A percentile compares a stretch with the other conserved stretches of the same genome.
Evolutionary conservation across 2,113 vertebrate species (phyloP).

Genomic region (Microtus oregoni): DNA sequence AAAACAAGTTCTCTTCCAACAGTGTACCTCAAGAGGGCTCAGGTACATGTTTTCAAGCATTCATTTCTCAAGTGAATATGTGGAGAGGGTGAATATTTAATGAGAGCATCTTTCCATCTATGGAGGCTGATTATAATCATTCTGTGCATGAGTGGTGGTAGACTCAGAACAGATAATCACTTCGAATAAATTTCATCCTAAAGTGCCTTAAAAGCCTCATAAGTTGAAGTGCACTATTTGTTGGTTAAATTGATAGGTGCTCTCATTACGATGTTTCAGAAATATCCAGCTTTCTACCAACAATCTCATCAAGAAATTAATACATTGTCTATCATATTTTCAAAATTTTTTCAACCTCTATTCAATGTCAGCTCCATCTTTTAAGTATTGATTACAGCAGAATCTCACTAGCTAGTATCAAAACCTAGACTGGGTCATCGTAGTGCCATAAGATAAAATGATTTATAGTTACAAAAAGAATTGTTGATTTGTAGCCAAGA

Average conservation of each 20-base stretch:
- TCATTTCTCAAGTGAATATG: background rate
- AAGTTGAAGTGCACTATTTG: background rate
- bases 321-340: background rate
- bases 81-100: background rate
- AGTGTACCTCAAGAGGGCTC: background rate
- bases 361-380: background rate
- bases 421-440: background rate
- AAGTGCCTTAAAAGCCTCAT: background rate
- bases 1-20: background rate
- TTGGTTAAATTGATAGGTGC: background rate
- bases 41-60: background rate
- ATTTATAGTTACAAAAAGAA: slow-evolving; percentile 20
- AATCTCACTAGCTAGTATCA: background rate
- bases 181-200: background rate
- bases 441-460: background rate
- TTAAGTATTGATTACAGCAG: background rate
- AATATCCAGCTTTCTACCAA: background rate
- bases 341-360: background rate
- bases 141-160: background rate
- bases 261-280: background rate
- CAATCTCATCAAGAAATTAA: background rate
- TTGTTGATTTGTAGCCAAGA: background rate
- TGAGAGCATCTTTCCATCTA: background rate
- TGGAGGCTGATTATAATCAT: background rate
- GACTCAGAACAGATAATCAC: background rate